Evolutionary conservation across 2,797 vertebrate genomes (phyloP).

Genomic region (Melanotaenia trifasciata): DNA sequence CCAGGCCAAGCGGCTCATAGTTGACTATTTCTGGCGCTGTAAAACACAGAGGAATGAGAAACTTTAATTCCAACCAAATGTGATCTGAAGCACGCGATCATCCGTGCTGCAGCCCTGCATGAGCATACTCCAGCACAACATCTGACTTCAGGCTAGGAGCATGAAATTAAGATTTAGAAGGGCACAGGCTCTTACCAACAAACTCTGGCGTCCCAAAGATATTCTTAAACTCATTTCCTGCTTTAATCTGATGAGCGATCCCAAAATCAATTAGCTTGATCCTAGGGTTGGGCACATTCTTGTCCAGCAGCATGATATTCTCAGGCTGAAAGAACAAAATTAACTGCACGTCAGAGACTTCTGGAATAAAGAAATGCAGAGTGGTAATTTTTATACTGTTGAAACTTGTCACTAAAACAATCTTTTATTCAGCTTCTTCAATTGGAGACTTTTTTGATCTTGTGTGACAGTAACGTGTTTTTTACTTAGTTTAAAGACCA

Average conservation of each 20-base stretch:
- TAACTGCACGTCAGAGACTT: neutral
- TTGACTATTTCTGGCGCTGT: constrained; percentile 98
- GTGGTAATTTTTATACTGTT: neutral
- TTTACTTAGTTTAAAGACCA: neutral
- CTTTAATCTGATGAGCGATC: constrained; percentile 97
- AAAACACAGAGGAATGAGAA: constrained; percentile 53
- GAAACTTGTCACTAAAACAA: neutral
- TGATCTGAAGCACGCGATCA: constrained; percentile 26
- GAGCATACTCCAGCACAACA: constrained; percentile 5
- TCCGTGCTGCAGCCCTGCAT: constrained; percentile 6
- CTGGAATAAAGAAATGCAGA: neutral
- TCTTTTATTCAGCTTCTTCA: neutral
- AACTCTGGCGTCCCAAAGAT: constrained; percentile 98
- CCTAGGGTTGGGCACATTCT: constrained; percentile 91
- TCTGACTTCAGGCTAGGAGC: neutral
- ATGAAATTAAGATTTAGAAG: neutral
- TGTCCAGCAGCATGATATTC: constrained; percentile 98
- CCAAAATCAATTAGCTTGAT: constrained; percentile 99
- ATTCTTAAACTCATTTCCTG: constrained; percentile 97
- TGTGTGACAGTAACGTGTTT: neutral
- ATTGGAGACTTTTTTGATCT: neutral
- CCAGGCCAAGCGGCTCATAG: constrained; percentile 96
- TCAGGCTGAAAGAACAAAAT: constrained; percentile 87
- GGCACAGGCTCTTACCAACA: constrained; percentile 85
- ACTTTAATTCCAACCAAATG: constrained; percentile 66